These are phyloP conservation scores for Phalacrocorax pelagicus DNA, from an alignment of 2,113 vertebrate species.

Conservation along the genomic window DNA sequence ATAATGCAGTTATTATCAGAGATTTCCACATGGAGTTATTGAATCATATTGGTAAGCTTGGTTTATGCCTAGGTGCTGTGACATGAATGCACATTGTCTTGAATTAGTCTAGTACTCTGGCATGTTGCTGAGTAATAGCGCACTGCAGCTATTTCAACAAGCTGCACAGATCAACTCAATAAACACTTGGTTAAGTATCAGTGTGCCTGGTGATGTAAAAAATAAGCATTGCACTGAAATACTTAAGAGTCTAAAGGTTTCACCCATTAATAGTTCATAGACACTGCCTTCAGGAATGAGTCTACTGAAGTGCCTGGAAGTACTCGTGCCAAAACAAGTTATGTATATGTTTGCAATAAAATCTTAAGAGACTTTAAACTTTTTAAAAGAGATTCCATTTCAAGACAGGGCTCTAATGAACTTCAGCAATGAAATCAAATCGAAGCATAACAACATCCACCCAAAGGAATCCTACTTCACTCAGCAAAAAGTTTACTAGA, in stretches of 20 bases:
- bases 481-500: not conserved
- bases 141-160: not conserved
- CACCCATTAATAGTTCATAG: not conserved
- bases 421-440: not conserved
- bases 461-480: not conserved
- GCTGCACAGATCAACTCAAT: not conserved
- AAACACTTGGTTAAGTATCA: not conserved
- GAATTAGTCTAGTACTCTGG: not conserved
- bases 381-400: not conserved
- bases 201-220: not conserved
- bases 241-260: not conserved
- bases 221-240: not conserved
- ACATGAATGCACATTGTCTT: not conserved
- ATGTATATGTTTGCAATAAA: fast-evolving
- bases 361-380: not conserved
- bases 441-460: not conserved
- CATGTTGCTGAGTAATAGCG: not conserved
- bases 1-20: conserved; percentile 7
- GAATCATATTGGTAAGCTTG: not conserved
- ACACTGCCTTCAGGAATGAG: not conserved
- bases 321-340: not conserved
- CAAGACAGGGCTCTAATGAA: not conserved
- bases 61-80: not conserved
- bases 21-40: not conserved
- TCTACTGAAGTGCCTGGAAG: not conserved